Base-by-base conservation (phyloP, 2,888 invertebrate genomes). In the Campopleginae sp. region DNA sequence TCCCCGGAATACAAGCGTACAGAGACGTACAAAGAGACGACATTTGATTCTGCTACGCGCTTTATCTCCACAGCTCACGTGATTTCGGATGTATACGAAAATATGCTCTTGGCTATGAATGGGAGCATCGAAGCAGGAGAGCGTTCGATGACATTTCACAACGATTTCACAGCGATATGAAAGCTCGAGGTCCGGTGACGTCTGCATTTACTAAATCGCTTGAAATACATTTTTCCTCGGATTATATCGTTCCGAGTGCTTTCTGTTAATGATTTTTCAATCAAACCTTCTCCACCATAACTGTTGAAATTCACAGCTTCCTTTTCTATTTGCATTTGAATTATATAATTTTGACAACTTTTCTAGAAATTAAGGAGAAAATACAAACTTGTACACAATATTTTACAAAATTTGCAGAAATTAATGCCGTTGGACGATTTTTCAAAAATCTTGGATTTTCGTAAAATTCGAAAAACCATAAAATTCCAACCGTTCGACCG, bases 91-190 rank as follows among this genome's bases (percentile, higher is more conserved):
- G 48, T 48, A 58, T 27, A 65, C 31, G 80, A 84, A 84, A 84
- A 78, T 84, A 81, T 78, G 72, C 33, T 70, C 19, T 46, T 19
- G 44, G 75, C 77, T 19, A 68, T 51, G 61, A 66, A 23, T 54
- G 54, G 42, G 7, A 58, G 27, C 46, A 42, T 65, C 7, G 44
- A 46, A 17, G 19, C 17, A 46, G 48, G 48, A 46, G 3, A n/a
- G 27, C 33, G 46, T 66, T 66, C 66, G 27, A 65, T 84, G 51
- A 80, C 75, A 75, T 84, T 79, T 79, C 44, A 54, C 44, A 75
- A 46, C 38, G 31, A 46, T 75, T 33, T 44, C 54, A 42, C 58
- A 31, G 17, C 68, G 61, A 75, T 75, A 70, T 58, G 42, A 74
- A 80, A 65, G 27, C 51, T 48, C 65, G 76, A 70, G 66, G 31